phyloP scores from a whole-genome alignment of 2,888 invertebrate genomes.

The Lasius fuliginosus region DNA sequence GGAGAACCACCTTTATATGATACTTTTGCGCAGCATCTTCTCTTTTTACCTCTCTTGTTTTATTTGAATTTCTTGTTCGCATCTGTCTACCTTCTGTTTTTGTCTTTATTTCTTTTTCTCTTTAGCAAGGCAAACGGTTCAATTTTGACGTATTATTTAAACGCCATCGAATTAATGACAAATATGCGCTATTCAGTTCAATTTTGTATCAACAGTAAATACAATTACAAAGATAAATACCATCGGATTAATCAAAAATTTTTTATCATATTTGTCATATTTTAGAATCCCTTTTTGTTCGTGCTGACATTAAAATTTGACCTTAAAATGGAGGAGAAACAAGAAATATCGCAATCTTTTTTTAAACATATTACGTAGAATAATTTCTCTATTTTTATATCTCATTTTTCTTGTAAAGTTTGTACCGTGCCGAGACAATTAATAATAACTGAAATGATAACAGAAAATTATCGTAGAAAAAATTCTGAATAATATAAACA shows the following conservation, averaged over 20 bases:
- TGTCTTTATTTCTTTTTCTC: background rate
- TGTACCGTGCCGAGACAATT: background rate
- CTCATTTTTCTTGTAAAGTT: background rate
- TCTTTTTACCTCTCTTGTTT: constrained; percentile 56
- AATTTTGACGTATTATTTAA: background rate
- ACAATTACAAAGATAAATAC: background rate
- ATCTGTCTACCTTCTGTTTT: background rate
- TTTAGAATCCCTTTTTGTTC: background rate
- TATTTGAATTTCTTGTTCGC: constrained; percentile 54
- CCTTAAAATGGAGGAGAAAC: background rate
- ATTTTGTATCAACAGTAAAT: background rate
- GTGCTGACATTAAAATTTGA: background rate
- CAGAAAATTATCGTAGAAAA: background rate
- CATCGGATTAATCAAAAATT: background rate
- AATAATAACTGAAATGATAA: background rate
- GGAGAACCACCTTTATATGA: constrained; percentile 66
- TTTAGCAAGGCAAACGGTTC: background rate
- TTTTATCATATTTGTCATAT: background rate
- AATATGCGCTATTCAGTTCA: background rate
- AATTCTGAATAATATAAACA: constrained; percentile 20
- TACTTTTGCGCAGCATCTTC: constrained; percentile 54
- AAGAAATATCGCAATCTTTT: background rate
- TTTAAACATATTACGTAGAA: background rate
- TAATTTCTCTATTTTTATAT: background rate
- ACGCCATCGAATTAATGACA: background rate